phyloP scores from a whole-genome alignment of 2,888 invertebrate genomes.

The Polydesmus complanatus region DNA sequence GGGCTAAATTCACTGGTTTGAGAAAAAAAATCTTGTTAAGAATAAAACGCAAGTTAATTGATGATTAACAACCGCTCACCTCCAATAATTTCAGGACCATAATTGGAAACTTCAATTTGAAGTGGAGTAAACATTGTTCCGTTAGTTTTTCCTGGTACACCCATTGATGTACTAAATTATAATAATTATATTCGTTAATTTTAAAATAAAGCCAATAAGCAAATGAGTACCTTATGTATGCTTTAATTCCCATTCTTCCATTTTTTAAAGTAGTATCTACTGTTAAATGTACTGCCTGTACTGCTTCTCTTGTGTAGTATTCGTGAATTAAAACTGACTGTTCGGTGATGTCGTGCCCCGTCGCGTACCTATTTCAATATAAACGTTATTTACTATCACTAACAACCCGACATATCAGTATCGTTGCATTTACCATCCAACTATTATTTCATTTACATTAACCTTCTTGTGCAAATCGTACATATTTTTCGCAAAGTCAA shows the following conservation, averaged over 20 bases:
- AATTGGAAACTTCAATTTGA: slow-evolving; percentile 70
- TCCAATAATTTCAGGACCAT: slow-evolving; percentile 71
- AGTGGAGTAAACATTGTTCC: slow-evolving; percentile 96
- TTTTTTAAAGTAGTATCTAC: slow-evolving; percentile 82
- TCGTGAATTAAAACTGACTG: slow-evolving; percentile 96
- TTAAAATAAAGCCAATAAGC: slow-evolving; percentile 9
- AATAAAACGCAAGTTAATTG: background rate
- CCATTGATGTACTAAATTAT: slow-evolving; percentile 58
- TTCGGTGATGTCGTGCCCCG: slow-evolving; percentile 91
- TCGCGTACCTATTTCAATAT: slow-evolving; percentile 49
- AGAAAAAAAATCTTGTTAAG: background rate
- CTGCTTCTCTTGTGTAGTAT: slow-evolving; percentile 88
- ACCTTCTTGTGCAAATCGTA: slow-evolving; percentile 87
- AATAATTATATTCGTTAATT: slow-evolving; percentile 14
- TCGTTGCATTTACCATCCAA: slow-evolving; percentile 72
- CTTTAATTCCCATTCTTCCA: slow-evolving; percentile 82
- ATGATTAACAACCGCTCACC: slow-evolving; percentile 33
- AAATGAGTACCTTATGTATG: slow-evolving; percentile 60
- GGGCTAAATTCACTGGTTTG: slow-evolving; percentile 51
- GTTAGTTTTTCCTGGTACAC: slow-evolving; percentile 82
- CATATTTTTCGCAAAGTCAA: slow-evolving; percentile 90
- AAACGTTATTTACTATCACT: background rate
- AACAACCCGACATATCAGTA: background rate
- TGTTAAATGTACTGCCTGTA: slow-evolving; percentile 86
- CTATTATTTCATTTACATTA: slow-evolving; percentile 81